These are phyloP conservation scores for Sciurus carolinensis DNA, from an alignment of 2,797 vertebrate species.

Conservation along the genomic window DNA sequence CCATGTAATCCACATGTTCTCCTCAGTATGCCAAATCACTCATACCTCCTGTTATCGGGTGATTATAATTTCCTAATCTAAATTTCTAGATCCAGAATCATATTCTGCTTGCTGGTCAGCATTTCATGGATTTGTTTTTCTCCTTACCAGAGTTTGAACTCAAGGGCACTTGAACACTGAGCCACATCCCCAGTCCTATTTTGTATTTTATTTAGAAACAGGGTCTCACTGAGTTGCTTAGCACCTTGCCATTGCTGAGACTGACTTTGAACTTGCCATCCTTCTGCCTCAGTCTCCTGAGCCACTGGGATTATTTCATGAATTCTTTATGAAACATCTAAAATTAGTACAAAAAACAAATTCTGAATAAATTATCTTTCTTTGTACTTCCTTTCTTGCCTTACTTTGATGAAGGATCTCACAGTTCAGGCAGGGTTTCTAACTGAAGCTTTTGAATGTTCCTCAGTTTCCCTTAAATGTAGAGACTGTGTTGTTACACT, in stretches of 20 bases:
- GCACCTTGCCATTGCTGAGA: no score
- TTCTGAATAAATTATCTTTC: not conserved
- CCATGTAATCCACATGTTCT: not conserved
- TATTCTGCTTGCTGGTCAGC: not conserved
- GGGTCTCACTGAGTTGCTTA: no score
- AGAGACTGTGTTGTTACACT: not conserved
- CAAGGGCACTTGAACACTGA: no score
- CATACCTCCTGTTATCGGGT: not conserved
- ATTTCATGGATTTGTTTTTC: not conserved
- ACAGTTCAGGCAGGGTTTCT: not conserved
- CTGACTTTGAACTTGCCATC: no score
- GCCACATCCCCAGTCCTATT: no score
- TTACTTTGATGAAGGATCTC: not conserved
- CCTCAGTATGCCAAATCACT: not conserved
- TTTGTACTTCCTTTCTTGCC: not conserved
- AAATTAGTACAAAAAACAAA: slow-evolving; percentile 39
- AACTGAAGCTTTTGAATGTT: not conserved
- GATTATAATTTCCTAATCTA: not conserved
- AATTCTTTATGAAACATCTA: not conserved
- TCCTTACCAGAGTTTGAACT: no score
- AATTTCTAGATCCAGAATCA: not conserved
- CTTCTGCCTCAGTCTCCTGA: no score
- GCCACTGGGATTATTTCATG: not conserved
- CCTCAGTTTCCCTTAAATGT: not conserved
- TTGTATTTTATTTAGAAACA: no score